phyloP scores from a whole-genome alignment of 92 coral and sea anemone species.

The Actinostola sp. region DNA sequence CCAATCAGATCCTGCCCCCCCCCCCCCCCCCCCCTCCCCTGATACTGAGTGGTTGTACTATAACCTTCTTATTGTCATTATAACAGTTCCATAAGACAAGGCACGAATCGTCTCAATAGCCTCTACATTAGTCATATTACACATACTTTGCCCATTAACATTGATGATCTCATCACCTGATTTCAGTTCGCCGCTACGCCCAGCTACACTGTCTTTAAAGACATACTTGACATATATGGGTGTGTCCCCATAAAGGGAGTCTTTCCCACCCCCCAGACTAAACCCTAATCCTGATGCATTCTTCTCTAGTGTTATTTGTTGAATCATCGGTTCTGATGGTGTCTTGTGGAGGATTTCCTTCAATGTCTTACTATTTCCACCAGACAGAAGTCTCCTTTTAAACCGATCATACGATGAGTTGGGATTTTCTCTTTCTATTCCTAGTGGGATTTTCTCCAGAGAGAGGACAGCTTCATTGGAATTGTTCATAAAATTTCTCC shows the following conservation, averaged over 20 bases:
- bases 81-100: slow-evolving; percentile 86
- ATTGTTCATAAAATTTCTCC: slow-evolving; percentile 44
- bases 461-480: slow-evolving; percentile 42
- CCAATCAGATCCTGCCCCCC: no score
- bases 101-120: slow-evolving; percentile 82
- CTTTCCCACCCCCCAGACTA: slow-evolving; percentile 91
- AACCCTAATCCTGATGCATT: slow-evolving; percentile 95
- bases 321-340: slow-evolving; percentile 65
- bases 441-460: slow-evolving; percentile 66
- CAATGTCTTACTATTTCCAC: slow-evolving; percentile 62
- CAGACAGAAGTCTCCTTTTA: slow-evolving; percentile 75
- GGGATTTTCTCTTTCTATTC: slow-evolving; percentile 47
- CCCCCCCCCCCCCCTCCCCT: no score
- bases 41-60: no score
- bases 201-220: slow-evolving; percentile 74
- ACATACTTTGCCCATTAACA: slow-evolving; percentile 89
- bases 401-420: slow-evolving; percentile 74
- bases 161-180: slow-evolving; percentile 93
- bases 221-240: slow-evolving; percentile 89
- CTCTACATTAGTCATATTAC: slow-evolving; percentile 84
- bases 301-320: slow-evolving; percentile 73
- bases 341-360: slow-evolving; percentile 74
- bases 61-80: slow-evolving; percentile 72
- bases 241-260: slow-evolving; percentile 97
- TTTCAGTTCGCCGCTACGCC: slow-evolving; percentile 65